Percentiles rank a stretch among this genome's conserved stretches.
phyloP scores from a whole-genome alignment of 2,113 vertebrate species.

The Sinocyclocheilus rhinocerous region DNA sequence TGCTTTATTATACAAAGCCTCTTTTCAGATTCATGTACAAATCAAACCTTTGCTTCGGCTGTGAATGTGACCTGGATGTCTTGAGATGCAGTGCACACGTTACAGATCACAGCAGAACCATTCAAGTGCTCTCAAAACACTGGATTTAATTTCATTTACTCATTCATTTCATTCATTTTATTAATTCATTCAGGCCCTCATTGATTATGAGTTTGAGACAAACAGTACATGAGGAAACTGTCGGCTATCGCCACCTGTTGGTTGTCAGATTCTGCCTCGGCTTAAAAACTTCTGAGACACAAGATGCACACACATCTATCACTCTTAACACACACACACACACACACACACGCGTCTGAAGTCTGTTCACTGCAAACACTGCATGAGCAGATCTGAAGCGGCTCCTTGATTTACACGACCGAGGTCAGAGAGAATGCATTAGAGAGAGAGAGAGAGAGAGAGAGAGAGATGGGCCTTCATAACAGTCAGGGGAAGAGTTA shows the following conservation, averaged over 20 bases:
- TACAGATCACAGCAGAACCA: no score
- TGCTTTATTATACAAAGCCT: background rate
- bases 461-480: no score
- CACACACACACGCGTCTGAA: no score
- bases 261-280: background rate
- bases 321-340: no score
- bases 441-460: no score
- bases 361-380: no score
- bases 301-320: no score
- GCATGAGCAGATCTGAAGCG: no score
- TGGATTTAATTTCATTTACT: background rate
- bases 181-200: background rate
- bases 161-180: background rate
- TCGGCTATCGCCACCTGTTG: slow-evolving; percentile 71
- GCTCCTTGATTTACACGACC: no score
- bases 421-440: no score
- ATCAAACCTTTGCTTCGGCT: background rate
- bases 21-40: background rate
- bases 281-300: no score
- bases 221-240: slow-evolving; percentile 9
- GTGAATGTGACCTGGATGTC: background rate
- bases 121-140: background rate
- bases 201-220: background rate
- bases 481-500: no score
- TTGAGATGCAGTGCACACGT: background rate